A percentile compares a stretch with the other conserved stretches of the same genome.
These are phyloP conservation scores for Sinocyclocheilus maitianheensis DNA, from an alignment of 2,113 vertebrate species.

Conservation along the genomic window DNA sequence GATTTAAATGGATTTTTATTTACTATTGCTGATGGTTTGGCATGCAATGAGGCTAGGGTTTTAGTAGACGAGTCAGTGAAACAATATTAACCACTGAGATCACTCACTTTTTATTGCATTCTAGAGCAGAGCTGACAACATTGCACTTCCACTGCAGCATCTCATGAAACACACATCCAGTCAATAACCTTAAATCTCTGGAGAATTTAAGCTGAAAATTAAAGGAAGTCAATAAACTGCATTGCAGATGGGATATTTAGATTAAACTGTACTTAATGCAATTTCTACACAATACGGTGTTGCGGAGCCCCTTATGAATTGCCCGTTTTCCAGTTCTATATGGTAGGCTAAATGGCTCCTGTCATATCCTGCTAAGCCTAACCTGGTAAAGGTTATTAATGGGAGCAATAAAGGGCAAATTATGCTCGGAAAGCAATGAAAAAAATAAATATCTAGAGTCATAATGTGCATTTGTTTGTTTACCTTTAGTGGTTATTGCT, in stretches of 20 bases:
- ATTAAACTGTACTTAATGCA: conserved; percentile 76
- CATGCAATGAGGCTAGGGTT: neutral
- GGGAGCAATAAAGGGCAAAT: conserved; percentile 91
- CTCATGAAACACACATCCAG: conserved; percentile 55
- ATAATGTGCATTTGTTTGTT: conserved; percentile 87
- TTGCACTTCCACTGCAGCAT: conserved; percentile 33
- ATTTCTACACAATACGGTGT: conserved; percentile 59
- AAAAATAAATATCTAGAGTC: conserved; percentile 85
- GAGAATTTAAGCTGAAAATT: conserved; percentile 67
- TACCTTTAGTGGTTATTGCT: conserved; percentile 59
- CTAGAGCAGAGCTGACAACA: conserved; percentile 39
- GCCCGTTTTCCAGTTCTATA: conserved; percentile 77
- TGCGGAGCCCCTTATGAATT: conserved; percentile 83
- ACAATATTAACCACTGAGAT: conserved; percentile 27
- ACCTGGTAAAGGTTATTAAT: conserved; percentile 95
- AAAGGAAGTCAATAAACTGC: conserved; percentile 69
- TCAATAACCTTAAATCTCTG: conserved; percentile 66
- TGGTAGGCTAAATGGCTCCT: conserved; percentile 88
- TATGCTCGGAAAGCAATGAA: conserved; percentile 91
- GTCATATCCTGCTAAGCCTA: conserved; percentile 83
- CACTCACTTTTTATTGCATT: conserved; percentile 45
- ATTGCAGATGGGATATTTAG: conserved; percentile 70
- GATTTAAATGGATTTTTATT: conserved; percentile 21
- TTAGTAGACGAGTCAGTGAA: neutral
- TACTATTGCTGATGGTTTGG: neutral